Evolutionary conservation across 2,888 invertebrate species (phyloP).

Genomic region (Pseudococcus longispinus): DNA sequence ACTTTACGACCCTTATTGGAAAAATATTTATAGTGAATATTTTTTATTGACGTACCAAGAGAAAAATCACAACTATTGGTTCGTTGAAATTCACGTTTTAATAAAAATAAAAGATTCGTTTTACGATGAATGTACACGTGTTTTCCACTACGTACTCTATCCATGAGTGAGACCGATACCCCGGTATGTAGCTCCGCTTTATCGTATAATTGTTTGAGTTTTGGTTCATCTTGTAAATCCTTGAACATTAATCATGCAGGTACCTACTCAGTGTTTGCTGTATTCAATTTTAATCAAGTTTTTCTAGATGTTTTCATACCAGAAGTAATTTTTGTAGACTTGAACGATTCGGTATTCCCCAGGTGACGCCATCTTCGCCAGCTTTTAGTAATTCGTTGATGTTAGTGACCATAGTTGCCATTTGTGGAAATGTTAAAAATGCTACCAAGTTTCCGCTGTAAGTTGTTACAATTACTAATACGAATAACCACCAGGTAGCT

Average conservation of each 20-base stretch:
- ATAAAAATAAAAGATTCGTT: constrained; percentile 75
- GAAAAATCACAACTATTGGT: constrained; percentile 78
- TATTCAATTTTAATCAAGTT: not conserved
- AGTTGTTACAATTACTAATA: constrained; percentile 85
- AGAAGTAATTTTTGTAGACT: constrained; percentile 73
- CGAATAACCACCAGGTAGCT: constrained; percentile 92
- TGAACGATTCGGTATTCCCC: constrained; percentile 80
- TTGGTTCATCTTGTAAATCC: constrained; percentile 65
- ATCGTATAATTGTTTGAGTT: constrained; percentile 69
- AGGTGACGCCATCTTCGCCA: constrained; percentile 68
- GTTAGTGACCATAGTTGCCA: constrained; percentile 75
- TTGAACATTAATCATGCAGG: constrained; percentile 2
- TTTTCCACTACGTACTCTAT: constrained; percentile 70
- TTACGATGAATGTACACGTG: constrained; percentile 85
- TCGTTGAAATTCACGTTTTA: constrained; percentile 72
- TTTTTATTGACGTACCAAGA: constrained; percentile 66
- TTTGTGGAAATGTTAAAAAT: constrained; percentile 88
- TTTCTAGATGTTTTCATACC: constrained; percentile 62
- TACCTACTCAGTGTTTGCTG: not conserved
- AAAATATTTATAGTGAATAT: not conserved
- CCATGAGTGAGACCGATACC: constrained; percentile 65
- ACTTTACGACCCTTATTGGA: not conserved
- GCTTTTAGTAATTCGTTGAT: constrained; percentile 70
- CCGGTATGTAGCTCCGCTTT: constrained; percentile 67
- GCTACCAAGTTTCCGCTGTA: constrained; percentile 93